Base-by-base conservation (phyloP, 35 echinoderm and acorn worm species). In the Hemicentrotus pulcherrimus region DNA sequence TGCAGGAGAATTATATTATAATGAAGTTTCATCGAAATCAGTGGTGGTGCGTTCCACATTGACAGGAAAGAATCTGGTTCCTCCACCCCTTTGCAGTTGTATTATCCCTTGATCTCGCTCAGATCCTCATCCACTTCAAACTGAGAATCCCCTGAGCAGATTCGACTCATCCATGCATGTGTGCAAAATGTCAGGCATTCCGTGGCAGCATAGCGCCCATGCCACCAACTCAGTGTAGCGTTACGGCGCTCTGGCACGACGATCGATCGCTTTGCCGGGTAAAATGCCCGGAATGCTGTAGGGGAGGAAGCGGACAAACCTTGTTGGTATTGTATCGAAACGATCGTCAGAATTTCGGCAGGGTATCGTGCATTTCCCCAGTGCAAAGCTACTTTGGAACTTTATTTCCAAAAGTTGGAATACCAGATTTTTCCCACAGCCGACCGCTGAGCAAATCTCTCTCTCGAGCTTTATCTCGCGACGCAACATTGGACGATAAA, bases 111-210 rank as follows among this genome's bases (percentile, higher is more conserved):
- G 65, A 78, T 78, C 65, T 78, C 19, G 19, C 22, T n/a, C 22
- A 78, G 65, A 78, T 7, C 65, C 65, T 8, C 65, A 78, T 78
- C 65, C 22, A 78, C 65, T 78, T 78, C 28, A 78, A 78, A 78
- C 65, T n/a, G 6, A 22, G 65, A 78, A 78, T 78, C 65, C 65
- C 65, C 65, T n/a, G 2, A 28, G 65, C 65, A 78, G 65, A 78
- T 28, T 28, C 65, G 22, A 78, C 28, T 78, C 65, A 78, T 2
- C 65, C 65, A 78, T 78, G 88, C 88, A 33, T 47, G 88, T 47
- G 46, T 90, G 46, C 48, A 47, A 93, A 93, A 93, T 93, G 91
- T 93, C 91, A 93, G 28, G n/a, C 91, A 93, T 93, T 93, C 91
- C 91, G 90, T 47, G 28, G 46, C 90, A 47, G 90, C 90, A 93